A percentile compares a stretch with the other conserved stretches of the same genome.
phyloP scores from a whole-genome alignment of 2,888 invertebrate genomes.

The Onthophagus sagittarius region DNA sequence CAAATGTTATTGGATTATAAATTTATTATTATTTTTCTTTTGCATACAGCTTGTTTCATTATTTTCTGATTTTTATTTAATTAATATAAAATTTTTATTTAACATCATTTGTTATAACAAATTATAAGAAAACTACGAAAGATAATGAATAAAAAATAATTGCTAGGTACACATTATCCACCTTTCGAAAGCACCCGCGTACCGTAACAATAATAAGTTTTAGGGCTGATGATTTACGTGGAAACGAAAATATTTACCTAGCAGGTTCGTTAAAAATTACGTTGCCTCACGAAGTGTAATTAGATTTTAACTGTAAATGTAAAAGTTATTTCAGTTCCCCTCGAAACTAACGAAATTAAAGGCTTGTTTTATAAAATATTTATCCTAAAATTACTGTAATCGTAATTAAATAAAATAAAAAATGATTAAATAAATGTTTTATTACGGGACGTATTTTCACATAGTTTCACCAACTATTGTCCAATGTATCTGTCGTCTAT shows the following conservation, averaged over 20 bases:
- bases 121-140: background rate
- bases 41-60: background rate
- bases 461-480: no score
- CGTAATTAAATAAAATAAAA: no score
- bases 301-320: background rate
- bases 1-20: no score
- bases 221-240: background rate
- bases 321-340: background rate
- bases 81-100: background rate
- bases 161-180: background rate
- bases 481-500: background rate
- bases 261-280: background rate
- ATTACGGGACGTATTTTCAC: no score
- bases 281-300: background rate
- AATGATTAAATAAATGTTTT: no score
- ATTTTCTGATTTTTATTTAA: background rate
- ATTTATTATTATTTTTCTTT: no score
- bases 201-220: background rate
- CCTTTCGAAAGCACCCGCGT: background rate
- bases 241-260: background rate
- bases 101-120: background rate
- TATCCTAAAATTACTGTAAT: no score
- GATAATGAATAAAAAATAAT: background rate
- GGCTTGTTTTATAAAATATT: background rate
- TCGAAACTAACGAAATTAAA: background rate